Evolutionary conservation across 1,140 invertebrate genomes (phyloP), one percentile per base, ranked within the genome.

Genomic region (Saccostrea glomerata): DNA sequence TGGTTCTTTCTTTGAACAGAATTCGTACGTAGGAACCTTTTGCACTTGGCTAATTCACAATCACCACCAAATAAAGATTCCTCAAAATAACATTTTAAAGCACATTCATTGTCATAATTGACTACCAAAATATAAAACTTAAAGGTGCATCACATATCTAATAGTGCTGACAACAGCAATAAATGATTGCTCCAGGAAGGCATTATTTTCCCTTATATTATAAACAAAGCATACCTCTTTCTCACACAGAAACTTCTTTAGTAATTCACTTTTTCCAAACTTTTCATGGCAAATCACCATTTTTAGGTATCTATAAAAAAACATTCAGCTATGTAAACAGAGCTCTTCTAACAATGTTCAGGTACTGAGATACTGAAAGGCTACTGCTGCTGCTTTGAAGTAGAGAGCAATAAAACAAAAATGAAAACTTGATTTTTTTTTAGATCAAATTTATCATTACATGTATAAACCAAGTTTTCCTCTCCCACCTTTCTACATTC

Each of bases 401-500:
- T 47, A 47, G 7, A 25, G 23, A 82, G 15, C 2, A 82, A 82
- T 13, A 30, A 82, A 23, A 7, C 73, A 30, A 15, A 20, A 2
- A 30, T 11, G 15, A 12, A 13, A 36, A 77, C 30, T 73, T 36
- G 23, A 30, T 25, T 30, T 23, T 12, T 23, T 17, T 23, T 25
- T n/a, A n/a, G 13, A 36, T 36, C 30, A 36, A 36, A 36, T 36
- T 36, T 82, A 11, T 15, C 0, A 30, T 30, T 20, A n/a, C n/a
- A n/a, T n/a, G n/a, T n/a, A 82, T 77, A 77, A 6, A 77, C 12
- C 4, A 82, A 30, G 0, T 30, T 36, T 13, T 20, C 13, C 17
- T 85, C 30, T 87, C 92, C 92, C 92, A 95, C 94, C 94, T 94
- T 92, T 95, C 94, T 58, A 95, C 77, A 84, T 94, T 92, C 84